These are phyloP conservation scores for Xiphophorus couchianus DNA, from an alignment of 2,113 vertebrate species.

Conservation along the genomic window DNA sequence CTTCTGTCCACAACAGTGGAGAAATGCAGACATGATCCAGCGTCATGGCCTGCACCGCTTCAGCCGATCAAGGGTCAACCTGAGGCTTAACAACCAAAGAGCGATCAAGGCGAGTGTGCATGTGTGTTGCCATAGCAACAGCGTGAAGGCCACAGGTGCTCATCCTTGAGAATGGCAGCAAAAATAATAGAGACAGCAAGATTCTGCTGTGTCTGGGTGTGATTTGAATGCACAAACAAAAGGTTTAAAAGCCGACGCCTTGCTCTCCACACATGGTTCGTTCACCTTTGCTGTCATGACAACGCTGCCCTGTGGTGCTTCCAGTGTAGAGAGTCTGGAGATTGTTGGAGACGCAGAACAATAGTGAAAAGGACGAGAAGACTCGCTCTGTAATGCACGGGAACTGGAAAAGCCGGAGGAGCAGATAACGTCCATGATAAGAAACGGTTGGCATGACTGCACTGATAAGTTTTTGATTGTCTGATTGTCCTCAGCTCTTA, in stretches of 20 bases:
- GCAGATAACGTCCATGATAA: conserved; percentile 25
- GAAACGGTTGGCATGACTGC: conserved; percentile 9
- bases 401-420: not conserved
- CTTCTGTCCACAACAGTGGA: not conserved
- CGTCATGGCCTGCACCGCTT: not conserved
- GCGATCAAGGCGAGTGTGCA: not conserved
- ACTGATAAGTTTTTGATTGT: conserved; percentile 7
- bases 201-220: conserved; percentile 10
- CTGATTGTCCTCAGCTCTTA: not conserved
- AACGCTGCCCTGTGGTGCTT: conserved; percentile 43
- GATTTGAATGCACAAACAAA: conserved; percentile 28
- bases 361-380: conserved; percentile 5
- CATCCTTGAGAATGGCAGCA: conserved; percentile 16
- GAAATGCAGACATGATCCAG: not conserved
- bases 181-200: conserved; percentile 15
- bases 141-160: conserved; percentile 40
- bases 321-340: not conserved
- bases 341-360: not conserved
- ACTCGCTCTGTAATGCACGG: conserved; percentile 7
- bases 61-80: conserved; percentile 20
- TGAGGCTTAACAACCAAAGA: conserved; percentile 14
- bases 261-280: not conserved
- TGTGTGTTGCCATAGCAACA: conserved; percentile 48
- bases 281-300: conserved; percentile 62
- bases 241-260: conserved; percentile 30